Conservation (phyloP, 2,888 invertebrate genomes). For the Drosophila siamana region DNA sequence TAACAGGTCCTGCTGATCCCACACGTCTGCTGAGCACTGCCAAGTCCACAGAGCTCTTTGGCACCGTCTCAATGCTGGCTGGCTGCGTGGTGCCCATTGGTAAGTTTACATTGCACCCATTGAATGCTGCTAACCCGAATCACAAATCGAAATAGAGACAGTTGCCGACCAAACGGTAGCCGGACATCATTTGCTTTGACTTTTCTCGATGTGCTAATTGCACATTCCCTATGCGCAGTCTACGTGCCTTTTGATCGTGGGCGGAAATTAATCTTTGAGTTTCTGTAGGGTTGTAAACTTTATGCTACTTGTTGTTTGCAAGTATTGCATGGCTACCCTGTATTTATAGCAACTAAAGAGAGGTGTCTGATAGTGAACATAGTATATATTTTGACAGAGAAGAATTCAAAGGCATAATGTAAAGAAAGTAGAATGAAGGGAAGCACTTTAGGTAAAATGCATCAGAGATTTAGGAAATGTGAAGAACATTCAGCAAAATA, state of each 20-base stretch:
- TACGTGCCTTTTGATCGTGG: conserved; percentile 70
- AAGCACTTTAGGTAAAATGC: no score
- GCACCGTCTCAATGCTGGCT: conserved; percentile 84
- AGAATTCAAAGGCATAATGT: no score
- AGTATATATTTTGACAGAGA: not conserved
- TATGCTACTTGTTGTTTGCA: conserved; percentile 15
- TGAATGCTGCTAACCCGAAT: not conserved
- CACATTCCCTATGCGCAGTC: conserved; percentile 59
- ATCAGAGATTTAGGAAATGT: no score
- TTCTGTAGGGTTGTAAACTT: conserved; percentile 49
- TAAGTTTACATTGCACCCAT: conserved; percentile 64
- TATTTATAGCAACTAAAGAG: not conserved
- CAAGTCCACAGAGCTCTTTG: conserved; percentile 85
- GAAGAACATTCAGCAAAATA: no score
- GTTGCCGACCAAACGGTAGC: conserved; percentile 58
- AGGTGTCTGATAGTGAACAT: not conserved
- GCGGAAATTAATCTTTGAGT: conserved; percentile 81
- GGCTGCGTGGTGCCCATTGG: conserved; percentile 84
- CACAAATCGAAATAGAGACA: conserved; percentile 5
- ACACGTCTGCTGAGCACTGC: conserved; percentile 84
- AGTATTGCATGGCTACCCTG: conserved; percentile 17
- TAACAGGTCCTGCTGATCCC: conserved; percentile 83
- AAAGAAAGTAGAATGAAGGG: no score
- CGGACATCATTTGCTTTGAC: conserved; percentile 28
- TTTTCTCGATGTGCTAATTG: conserved; percentile 72